Evolutionary conservation across 2,888 invertebrate genomes (phyloP), one percentile per base, ranked within the genome.

Genomic region (Epiblema foenella): DNA sequence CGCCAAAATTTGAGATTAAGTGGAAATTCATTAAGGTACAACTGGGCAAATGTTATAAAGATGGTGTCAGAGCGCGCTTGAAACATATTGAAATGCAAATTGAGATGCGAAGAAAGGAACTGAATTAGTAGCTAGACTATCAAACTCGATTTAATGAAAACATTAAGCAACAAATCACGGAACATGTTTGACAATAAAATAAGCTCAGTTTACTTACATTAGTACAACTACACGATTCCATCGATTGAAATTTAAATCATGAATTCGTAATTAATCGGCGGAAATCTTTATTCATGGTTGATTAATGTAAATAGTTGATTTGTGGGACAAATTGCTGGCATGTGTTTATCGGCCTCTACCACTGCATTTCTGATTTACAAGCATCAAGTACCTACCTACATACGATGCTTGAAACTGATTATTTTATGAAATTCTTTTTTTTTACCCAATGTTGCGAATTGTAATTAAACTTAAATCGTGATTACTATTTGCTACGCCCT

Each of bases 231-330:
- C 54, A 49, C 60, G 66, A 46, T 60, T 66, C 52, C 58, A 52
- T 65, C 51, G 64, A 69, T 60, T 54, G 54, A 66, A 57, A 62
- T 71, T 67, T 57, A 67, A 62, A 71, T 66, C 62, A 24, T 10
- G 71, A 56, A 70, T 54, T 59, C 20, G 51, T 42, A 65, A 60
- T 71, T 67, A 67, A 56, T 54, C 67, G 39, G 17, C 15, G 56
- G 49, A 57, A 64, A 71, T 71, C 62, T 71, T 71, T 71, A 71
- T 71, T 71, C 71, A 71, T 71, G 62, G 29, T 56, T 39, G 66
- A 67, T 71, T 52, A 66, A 60, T 56, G 49, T 66, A 46, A 70
- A 66, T 29, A 66, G 56, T 60, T 71, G 70, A 66, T 66, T 71
- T 67, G 67, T 71, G 67, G 62, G 71, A 71, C 71, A 71, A 71